Percentiles rank a stretch among this genome's conserved stretches.
phyloP scores from a whole-genome alignment of 2,888 invertebrate genomes.

The Gnatocerus cornutus region DNA sequence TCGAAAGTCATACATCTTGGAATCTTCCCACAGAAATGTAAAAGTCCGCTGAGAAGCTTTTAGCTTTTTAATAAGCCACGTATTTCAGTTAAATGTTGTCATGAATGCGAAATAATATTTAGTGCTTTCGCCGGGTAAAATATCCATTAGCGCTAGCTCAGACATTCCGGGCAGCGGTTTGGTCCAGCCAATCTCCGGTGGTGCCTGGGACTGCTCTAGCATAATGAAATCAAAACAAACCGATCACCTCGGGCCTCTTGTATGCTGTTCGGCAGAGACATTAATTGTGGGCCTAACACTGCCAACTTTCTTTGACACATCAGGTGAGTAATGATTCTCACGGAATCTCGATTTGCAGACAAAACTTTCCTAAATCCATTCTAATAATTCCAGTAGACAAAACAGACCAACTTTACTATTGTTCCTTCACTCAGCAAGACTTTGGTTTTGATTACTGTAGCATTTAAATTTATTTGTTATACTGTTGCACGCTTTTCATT shows the following conservation, averaged over 20 bases:
- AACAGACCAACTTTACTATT: constrained; percentile 24
- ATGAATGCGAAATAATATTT: constrained; percentile 55
- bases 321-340: constrained; percentile 53
- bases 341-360: constrained; percentile 35
- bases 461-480: too few relatives aligned
- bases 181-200: constrained; percentile 52
- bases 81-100: constrained; percentile 51
- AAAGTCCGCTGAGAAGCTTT: constrained; percentile 35
- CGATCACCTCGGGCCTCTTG: constrained; percentile 49
- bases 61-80: constrained; percentile 48
- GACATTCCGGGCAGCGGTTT: constrained; percentile 51
- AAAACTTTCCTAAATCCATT: constrained; percentile 29
- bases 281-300: constrained; percentile 53
- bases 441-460: not conserved
- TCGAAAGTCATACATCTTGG: not conserved
- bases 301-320: constrained; percentile 53
- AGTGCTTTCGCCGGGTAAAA: constrained; percentile 51
- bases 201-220: constrained; percentile 53
- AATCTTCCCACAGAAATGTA: constrained; percentile 3
- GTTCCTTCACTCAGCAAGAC: not conserved
- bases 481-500: too few relatives aligned
- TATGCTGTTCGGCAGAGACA: constrained; percentile 52
- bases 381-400: constrained; percentile 29
- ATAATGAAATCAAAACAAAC: constrained; percentile 58
- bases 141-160: constrained; percentile 54